Evolutionary conservation across 2,113 vertebrate species (phyloP).

Genomic region (Butastur rufipennis): DNA sequence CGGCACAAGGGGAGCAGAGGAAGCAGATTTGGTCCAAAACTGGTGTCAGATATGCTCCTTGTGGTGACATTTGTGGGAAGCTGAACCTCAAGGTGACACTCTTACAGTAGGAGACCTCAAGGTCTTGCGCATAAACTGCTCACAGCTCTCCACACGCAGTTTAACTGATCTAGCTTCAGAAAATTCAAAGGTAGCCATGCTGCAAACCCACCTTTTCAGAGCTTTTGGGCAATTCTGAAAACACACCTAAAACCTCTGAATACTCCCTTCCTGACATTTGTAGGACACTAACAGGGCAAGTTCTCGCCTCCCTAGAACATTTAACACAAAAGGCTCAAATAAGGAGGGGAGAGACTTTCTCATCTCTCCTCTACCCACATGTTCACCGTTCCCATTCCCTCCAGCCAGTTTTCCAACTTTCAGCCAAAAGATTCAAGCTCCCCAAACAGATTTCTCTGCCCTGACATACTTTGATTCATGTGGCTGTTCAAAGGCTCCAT

Average conservation of each 20-base stretch:
- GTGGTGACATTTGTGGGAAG: neutral
- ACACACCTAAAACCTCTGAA: neutral
- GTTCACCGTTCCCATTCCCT: neutral
- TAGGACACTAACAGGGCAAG: neutral
- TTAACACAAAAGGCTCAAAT: neutral
- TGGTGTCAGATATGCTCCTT: neutral
- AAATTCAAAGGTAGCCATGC: neutral
- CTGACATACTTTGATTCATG: neutral
- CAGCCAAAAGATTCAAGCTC: neutral
- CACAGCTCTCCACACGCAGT: accelerated
- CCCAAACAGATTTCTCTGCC: neutral
- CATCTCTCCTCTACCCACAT: neutral
- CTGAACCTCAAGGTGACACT: neutral
- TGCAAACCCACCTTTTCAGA: neutral
- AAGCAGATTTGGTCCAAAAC: neutral
- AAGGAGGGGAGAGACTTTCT: neutral
- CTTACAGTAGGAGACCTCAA: neutral
- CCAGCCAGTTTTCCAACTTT: neutral
- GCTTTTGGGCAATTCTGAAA: neutral
- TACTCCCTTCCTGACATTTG: neutral
- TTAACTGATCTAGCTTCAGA: neutral
- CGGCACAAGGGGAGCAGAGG: neutral
- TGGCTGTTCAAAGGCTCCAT: neutral
- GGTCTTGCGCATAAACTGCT: neutral
- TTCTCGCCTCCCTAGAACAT: neutral